A percentile compares a stretch with the other conserved stretches of the same genome.
phyloP scores from a whole-genome alignment of 2,113 vertebrate species.

The Datnioides undecimradiatus region DNA sequence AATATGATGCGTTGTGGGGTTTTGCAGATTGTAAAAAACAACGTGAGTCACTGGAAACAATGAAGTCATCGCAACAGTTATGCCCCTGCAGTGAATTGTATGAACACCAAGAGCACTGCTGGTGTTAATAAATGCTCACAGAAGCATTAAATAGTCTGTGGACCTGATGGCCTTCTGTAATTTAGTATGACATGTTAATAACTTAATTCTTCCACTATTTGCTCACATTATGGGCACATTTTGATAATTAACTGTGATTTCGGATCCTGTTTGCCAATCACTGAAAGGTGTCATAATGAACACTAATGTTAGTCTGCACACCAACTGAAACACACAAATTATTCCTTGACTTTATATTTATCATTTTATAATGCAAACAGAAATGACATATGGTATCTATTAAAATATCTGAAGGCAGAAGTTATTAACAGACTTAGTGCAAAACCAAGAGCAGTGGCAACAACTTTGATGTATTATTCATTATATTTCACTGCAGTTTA shows the following conservation, averaged over 20 bases:
- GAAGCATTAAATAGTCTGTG: conserved; percentile 32
- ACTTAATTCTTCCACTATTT: conserved; percentile 35
- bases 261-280: background rate
- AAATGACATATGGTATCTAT: background rate
- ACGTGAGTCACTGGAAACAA: conserved; percentile 17
- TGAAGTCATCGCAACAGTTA: conserved; percentile 9
- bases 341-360: background rate
- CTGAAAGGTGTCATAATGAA: background rate
- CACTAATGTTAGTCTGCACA: background rate
- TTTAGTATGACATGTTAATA: conserved; percentile 40
- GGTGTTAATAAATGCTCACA: conserved; percentile 38
- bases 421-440: background rate
- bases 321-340: background rate
- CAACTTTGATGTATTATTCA: too few relatives aligned
- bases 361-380: background rate
- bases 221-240: conserved; percentile 5
- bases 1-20: background rate
- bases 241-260: background rate
- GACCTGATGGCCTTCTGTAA: conserved; percentile 39
- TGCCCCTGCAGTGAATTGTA: conserved; percentile 10
- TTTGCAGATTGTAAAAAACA: background rate
- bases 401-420: background rate
- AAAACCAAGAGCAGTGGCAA: background rate
- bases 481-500: background rate
- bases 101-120: conserved; percentile 22